phyloP scores from a whole-genome alignment of 2,888 invertebrate genomes.

The Scaptomyza parva region DNA sequence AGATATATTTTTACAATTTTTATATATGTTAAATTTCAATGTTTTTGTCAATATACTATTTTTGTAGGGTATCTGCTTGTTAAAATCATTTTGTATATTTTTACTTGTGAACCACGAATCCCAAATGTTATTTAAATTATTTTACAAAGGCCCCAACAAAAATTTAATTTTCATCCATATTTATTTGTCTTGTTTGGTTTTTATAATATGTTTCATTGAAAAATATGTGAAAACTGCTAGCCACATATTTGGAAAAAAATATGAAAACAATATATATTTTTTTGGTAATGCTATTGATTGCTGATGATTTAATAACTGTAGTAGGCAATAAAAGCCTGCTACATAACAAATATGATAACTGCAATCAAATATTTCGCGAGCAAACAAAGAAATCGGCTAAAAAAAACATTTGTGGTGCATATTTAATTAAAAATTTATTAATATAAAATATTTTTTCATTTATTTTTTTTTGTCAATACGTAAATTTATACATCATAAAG shows the following conservation, averaged over 20 bases:
- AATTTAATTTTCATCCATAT: constrained; percentile 19
- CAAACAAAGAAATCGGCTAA: constrained; percentile 5
- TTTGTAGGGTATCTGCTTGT: constrained; percentile 12
- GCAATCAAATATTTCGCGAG: constrained; percentile 23
- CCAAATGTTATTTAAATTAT: constrained; percentile 42
- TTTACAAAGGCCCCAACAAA: constrained; percentile 23
- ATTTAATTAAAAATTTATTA: constrained; percentile 19
- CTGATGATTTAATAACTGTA: constrained; percentile 36
- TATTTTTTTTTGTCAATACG: not conserved
- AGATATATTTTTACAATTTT: too few species aligned
- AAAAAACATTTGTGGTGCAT: not conserved
- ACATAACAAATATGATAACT: constrained; percentile 12
- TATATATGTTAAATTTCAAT: not conserved
- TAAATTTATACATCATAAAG: not conserved
- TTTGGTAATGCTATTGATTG: constrained; percentile 42
- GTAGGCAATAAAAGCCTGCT: too few species aligned
- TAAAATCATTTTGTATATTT: accelerated
- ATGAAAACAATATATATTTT: constrained; percentile 8
- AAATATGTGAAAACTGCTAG: constrained; percentile 36
- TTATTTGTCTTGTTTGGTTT: not conserved
- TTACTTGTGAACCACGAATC: constrained; percentile 12
- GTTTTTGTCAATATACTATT: not conserved
- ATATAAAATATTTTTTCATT: not conserved
- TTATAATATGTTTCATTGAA: constrained; percentile 26
- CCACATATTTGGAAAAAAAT: constrained; percentile 18